phyloP scores from a whole-genome alignment of 1,140 invertebrate genomes.

The Sminthurides bifidus region DNA sequence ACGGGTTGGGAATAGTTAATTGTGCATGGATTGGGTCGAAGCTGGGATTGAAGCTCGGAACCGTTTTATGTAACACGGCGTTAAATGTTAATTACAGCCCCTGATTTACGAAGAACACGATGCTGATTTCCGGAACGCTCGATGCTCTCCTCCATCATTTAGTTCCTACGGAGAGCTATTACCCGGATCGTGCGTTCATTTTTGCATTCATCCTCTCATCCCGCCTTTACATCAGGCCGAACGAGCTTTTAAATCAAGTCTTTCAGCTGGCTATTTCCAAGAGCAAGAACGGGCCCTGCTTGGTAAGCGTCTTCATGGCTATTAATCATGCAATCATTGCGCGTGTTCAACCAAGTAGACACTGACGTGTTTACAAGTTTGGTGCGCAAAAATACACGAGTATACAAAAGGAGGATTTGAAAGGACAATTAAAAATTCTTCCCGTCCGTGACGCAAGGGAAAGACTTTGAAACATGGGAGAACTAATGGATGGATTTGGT shows the following conservation, averaged over 20 bases:
- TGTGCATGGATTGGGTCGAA: not conserved
- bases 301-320: too few relatives aligned
- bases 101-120: conserved; percentile 69
- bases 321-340: too few relatives aligned
- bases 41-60: not conserved
- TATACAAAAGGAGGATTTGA: too few relatives aligned
- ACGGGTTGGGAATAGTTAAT: not conserved
- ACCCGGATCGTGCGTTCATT: conserved; percentile 75
- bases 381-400: too few relatives aligned
- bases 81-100: conserved; percentile 46
- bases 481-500: too few relatives aligned
- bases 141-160: conserved; percentile 79
- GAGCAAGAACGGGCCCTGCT: not conserved
- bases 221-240: conserved; percentile 82
- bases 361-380: too few relatives aligned
- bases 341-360: too few relatives aligned
- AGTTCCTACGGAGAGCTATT: conserved; percentile 78
- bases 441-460: too few relatives aligned
- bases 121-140: conserved; percentile 70
- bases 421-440: too few relatives aligned
- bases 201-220: conserved; percentile 90
- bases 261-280: conserved; percentile 35
- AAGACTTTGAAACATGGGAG: too few relatives aligned
- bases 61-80: not conserved
- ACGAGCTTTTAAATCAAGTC: conserved; percentile 75